Evolutionary conservation across 1,140 invertebrate species (phyloP).

Genomic region (Bombyx mori): ASM3026992v2 NC_085117.1:2478501-2479000

Average conservation of each 20-base stretch:
- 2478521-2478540: slow-evolving; percentile 12
- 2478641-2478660: slow-evolving; percentile 3
- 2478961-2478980: too few relatives aligned
- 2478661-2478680: slow-evolving; percentile 21
- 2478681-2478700: slow-evolving; percentile 23
- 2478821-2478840: too few relatives aligned
- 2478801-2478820: too few relatives aligned
- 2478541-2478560: slow-evolving; percentile 11
- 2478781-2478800: too few relatives aligned
- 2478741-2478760: slow-evolving; percentile 33
- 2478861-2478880: too few relatives aligned
- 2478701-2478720: slow-evolving; percentile 34
- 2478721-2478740: slow-evolving; percentile 40
- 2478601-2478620: slow-evolving; percentile 1
- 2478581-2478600: slow-evolving; percentile 9
- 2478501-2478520: slow-evolving; percentile 26
- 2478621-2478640: neutral
- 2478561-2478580: slow-evolving; percentile 17
- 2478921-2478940: too few relatives aligned
- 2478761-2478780: neutral
- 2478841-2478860: too few relatives aligned
- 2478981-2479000: too few relatives aligned
- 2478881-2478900: too few relatives aligned
- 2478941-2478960: too few relatives aligned
- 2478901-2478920: too few relatives aligned